phyloP scores from a whole-genome alignment of 2,797 vertebrate genomes.

The Xiphophorus birchmanni region DNA sequence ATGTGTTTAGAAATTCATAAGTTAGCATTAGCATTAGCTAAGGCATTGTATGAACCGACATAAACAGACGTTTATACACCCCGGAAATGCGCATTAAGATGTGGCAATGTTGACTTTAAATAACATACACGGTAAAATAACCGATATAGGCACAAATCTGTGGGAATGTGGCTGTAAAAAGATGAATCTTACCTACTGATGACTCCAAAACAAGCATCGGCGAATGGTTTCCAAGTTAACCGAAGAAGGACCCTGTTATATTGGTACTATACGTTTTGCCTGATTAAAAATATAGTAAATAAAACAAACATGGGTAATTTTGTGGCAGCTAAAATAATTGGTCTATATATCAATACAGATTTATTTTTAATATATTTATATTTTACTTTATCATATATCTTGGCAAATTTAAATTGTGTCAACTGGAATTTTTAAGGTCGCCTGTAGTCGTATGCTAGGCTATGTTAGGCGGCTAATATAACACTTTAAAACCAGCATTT shows the following conservation, averaged over 20 bases:
- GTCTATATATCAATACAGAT: neutral
- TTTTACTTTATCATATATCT: neutral
- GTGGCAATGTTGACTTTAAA: neutral
- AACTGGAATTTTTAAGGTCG: neutral
- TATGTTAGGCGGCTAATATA: neutral
- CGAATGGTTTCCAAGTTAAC: conserved; percentile 67
- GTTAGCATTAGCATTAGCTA: conserved; percentile 47
- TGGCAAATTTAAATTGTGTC: neutral
- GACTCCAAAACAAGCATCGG: conserved; percentile 78
- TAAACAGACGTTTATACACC: conserved; percentile 59
- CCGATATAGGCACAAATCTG: neutral
- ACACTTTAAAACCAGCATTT: neutral
- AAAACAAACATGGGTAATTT: neutral
- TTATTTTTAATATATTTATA: neutral
- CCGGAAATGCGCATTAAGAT: neutral
- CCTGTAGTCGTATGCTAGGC: neutral
- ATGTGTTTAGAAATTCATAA: neutral
- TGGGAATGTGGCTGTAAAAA: neutral
- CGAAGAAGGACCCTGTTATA: conserved; percentile 55
- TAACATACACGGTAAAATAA: neutral
- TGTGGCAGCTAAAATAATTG: neutral
- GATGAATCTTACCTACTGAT: conserved; percentile 69
- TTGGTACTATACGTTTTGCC: conserved; percentile 33
- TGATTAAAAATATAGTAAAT: conserved; percentile 36
- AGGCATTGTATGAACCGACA: conserved; percentile 23